A percentile compares a stretch with the other conserved stretches of the same genome.
Conservation (phyloP, 2,888 invertebrate species). For the Aphodius sticticus region DNA sequence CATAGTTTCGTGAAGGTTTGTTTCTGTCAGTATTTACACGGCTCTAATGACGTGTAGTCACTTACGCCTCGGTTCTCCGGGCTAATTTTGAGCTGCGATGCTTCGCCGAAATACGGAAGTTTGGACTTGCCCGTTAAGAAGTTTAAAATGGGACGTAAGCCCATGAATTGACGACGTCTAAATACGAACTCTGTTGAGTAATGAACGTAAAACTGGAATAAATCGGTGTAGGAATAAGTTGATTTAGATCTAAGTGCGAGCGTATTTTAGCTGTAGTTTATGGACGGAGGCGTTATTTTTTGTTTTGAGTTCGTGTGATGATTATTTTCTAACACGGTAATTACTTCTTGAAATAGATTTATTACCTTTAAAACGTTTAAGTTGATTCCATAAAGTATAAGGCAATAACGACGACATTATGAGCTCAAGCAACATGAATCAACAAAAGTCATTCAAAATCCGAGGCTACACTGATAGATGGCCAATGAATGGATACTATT, state of each 20-base stretch:
- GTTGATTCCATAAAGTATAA: neutral
- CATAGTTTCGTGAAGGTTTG: constrained; percentile 42
- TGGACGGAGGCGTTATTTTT: neutral
- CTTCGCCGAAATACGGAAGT: constrained; percentile 21
- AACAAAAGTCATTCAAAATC: no score
- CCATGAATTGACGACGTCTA: constrained; percentile 11
- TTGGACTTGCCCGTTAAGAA: constrained; percentile 22
- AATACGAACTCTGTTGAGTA: constrained; percentile 15
- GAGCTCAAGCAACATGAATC: no score
- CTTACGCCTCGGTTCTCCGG: constrained; percentile 30
- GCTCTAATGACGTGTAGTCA: constrained; percentile 40
- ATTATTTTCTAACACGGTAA: constrained; percentile 4
- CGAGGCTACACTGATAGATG: no score
- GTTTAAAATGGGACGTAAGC: constrained; percentile 33
- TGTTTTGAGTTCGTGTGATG: neutral
- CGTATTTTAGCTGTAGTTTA: constrained; percentile 15
- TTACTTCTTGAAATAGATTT: constrained; percentile 4
- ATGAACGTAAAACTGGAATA: constrained; percentile 30
- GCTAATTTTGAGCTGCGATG: constrained; percentile 40
- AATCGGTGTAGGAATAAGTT: constrained; percentile 31
- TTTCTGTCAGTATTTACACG: constrained; percentile 43
- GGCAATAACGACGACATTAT: neutral
- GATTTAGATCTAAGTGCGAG: constrained; percentile 31
- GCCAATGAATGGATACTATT: no score
- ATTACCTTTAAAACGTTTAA: neutral